Evolutionary conservation across 2,113 vertebrate genomes (phyloP).

Genomic region (Macquaria ambigua): DNA sequence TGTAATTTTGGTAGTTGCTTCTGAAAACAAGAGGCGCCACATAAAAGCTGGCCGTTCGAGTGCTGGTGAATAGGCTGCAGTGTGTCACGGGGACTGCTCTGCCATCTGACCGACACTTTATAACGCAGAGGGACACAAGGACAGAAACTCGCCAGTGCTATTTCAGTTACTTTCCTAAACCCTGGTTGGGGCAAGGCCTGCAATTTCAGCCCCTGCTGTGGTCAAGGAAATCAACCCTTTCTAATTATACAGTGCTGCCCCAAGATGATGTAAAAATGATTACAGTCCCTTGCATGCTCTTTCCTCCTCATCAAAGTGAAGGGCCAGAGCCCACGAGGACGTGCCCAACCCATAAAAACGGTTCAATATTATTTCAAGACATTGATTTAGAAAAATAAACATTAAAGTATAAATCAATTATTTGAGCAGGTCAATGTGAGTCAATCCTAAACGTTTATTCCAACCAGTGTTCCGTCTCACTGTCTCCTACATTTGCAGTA

Average conservation of each 20-base stretch:
- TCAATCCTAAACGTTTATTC: conserved; percentile 30
- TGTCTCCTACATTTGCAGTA: conserved; percentile 12
- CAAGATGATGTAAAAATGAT: conserved; percentile 84
- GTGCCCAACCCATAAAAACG: conserved; percentile 67
- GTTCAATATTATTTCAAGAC: conserved; percentile 74
- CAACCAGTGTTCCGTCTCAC: conserved; percentile 27
- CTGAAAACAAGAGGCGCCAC: conserved; percentile 78
- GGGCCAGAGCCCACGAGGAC: conserved; percentile 71
- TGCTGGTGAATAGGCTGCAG: conserved; percentile 67
- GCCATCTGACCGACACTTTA: conserved; percentile 77
- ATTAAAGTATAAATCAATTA: conserved; percentile 66
- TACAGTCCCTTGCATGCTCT: conserved; percentile 76
- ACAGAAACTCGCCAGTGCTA: conserved; percentile 75
- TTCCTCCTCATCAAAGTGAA: conserved; percentile 80
- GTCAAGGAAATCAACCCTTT: conserved; percentile 82
- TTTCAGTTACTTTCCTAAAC: conserved; percentile 80
- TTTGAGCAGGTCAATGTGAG: conserved; percentile 49
- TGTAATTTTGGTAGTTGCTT: conserved; percentile 81
- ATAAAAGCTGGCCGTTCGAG: conserved; percentile 74
- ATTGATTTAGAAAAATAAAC: conserved; percentile 70
- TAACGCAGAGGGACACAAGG: conserved; percentile 68
- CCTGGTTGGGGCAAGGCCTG: conserved; percentile 76
- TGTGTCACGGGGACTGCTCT: conserved; percentile 63
- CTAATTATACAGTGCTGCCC: conserved; percentile 83
- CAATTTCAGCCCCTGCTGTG: conserved; percentile 84